Evolutionary conservation across 2,888 invertebrate species (phyloP), one percentile per base, ranked within the genome.

Genomic region (Erynnis tages): DNA sequence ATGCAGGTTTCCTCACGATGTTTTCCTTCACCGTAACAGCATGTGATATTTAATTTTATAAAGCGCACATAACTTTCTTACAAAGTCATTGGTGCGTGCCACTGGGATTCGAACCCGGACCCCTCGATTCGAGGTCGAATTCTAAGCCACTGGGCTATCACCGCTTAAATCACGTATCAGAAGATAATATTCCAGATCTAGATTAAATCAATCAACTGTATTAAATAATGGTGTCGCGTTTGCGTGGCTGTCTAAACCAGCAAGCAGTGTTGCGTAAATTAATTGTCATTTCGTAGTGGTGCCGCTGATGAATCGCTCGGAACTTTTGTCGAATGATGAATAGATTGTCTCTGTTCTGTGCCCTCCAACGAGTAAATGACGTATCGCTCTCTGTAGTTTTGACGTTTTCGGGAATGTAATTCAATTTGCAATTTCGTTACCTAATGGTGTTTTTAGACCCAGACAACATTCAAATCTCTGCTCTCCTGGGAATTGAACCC

Each of bases 261-360:
- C 43, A 50, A 50, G 35, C 49, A 25, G 41, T 10, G 41, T 43
- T 48, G 45, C 60, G 65, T 65, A 73, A 72, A 76, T 76, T 71
- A 74, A 73, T 73, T 72, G 65, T 62, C 66, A 70, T 71, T 71
- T 69, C 70, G 72, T 71, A 70, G 68, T 63, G 67, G 64, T 68
- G 62, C 69, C 62, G 54, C 68, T 67, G 69, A 69, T 67, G 62
- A 64, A 67, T 69, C 41, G 49, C 17, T 32, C 32, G 58, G 27
- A 52, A 63, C 57, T 62, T 63, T 61, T 58, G 61, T 58, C 56
- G 57, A 17, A 34, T 63, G 60, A 65, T 61, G 57, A 60, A 66
- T 63, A 57, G 60, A 55, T 44, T 32, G 29, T 47, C 50, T 55
- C 21, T 59, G 53, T 54, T 55, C 50, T 57, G 55, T 56, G 14